Conservation (phyloP, 1,140 invertebrate genomes). For the Octopus bimaculoides region DNA sequence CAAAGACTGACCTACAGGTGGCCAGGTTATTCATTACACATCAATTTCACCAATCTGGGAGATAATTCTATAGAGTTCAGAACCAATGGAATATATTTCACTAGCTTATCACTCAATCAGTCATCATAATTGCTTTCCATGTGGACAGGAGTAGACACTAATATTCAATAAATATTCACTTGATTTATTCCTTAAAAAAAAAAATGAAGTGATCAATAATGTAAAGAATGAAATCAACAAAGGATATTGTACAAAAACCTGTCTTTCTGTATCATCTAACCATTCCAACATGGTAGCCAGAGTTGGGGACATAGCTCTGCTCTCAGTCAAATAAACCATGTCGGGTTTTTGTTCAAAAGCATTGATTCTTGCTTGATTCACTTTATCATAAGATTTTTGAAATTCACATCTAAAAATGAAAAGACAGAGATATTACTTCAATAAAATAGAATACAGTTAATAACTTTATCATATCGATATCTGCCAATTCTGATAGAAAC, state of each 20-base stretch:
- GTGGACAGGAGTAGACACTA: too few species aligned
- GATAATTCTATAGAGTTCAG: too few species aligned
- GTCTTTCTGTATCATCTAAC: slow-evolving; percentile 3
- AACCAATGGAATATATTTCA: too few species aligned
- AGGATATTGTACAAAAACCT: neutral
- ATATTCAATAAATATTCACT: too few species aligned
- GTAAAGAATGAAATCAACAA: neutral
- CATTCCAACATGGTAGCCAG: slow-evolving; percentile 1
- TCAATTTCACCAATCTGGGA: too few species aligned
- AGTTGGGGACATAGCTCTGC: neutral
- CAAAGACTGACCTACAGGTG: too few species aligned
- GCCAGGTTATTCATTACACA: too few species aligned
- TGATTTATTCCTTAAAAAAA: neutral
- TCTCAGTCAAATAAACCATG: neutral
- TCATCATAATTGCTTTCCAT: too few species aligned
- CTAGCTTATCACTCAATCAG: too few species aligned
- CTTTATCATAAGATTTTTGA: neutral
- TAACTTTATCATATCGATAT: too few species aligned
- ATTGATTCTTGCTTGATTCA: neutral
- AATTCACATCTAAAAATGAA: neutral
- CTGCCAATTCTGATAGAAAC: too few species aligned
- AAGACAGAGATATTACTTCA: neutral
- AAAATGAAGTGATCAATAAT: neutral
- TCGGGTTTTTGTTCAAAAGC: neutral
- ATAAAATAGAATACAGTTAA: too few species aligned